Conservation (phyloP, 2,888 invertebrate species). For the Anodontia alba region DNA sequence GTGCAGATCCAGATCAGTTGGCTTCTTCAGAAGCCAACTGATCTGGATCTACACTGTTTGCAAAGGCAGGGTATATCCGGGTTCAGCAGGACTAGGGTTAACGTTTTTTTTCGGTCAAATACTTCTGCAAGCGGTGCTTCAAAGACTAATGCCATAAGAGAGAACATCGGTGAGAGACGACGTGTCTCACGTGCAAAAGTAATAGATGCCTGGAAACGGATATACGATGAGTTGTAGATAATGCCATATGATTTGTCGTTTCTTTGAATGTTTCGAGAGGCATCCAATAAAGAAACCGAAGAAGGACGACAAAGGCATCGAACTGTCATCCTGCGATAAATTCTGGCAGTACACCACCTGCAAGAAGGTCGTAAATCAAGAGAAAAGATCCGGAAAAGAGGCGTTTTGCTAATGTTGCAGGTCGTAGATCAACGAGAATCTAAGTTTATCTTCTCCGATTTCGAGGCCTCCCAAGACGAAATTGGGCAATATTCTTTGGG, state of each 20-base stretch:
- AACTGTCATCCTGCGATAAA: neutral
- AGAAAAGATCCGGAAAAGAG: neutral
- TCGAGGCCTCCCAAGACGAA: conserved; percentile 18
- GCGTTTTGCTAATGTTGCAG: conserved; percentile 22
- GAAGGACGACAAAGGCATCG: neutral
- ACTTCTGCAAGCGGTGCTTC: conserved; percentile 32
- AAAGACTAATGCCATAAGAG: conserved; percentile 14
- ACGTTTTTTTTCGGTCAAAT: conserved; percentile 14
- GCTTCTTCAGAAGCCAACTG: too few species aligned
- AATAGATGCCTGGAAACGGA: conserved; percentile 7
- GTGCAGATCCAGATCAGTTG: too few species aligned
- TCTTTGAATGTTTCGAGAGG: conserved; percentile 16
- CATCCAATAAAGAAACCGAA: neutral
- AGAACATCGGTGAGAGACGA: conserved; percentile 8
- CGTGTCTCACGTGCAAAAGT: conserved; percentile 7
- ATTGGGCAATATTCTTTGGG: neutral
- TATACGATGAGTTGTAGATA: neutral
- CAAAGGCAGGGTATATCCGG: too few species aligned
- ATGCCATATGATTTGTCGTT: conserved; percentile 22
- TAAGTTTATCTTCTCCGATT: conserved; percentile 24
- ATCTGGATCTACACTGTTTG: too few species aligned
- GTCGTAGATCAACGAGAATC: conserved; percentile 12
- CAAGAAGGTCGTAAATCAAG: conserved; percentile 11
- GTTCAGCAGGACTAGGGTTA: too few species aligned
- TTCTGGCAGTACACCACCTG: conserved; percentile 17